Evolutionary conservation across 2,888 invertebrate genomes (phyloP).

Genomic region (Orthonychiurus folsomi): DNA sequence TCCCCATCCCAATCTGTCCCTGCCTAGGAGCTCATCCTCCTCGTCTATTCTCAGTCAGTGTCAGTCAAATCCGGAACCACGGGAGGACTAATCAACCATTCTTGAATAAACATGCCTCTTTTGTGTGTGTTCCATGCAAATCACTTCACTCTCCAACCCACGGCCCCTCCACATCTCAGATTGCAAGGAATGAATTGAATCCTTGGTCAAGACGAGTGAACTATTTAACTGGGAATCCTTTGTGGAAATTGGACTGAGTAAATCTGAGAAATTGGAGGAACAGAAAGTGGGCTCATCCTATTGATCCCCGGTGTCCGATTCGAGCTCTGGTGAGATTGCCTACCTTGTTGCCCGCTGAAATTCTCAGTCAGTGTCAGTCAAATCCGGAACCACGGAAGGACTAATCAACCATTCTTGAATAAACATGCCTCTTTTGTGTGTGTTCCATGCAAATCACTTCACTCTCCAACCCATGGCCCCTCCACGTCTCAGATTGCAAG

Average conservation of each 20-base stretch:
- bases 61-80: not conserved
- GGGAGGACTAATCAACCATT: not conserved
- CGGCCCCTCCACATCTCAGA: too few relatives aligned
- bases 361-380: too few relatives aligned
- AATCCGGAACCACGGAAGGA: not conserved
- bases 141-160: slow-evolving; percentile 15
- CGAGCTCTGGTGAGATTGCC: too few relatives aligned
- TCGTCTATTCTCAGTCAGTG: too few relatives aligned
- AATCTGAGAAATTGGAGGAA: not conserved
- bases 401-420: slow-evolving; percentile 1
- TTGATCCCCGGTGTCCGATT: not conserved
- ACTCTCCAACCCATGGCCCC: too few relatives aligned
- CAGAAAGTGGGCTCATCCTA: not conserved
- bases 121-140: not conserved
- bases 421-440: not conserved
- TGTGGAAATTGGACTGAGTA: not conserved
- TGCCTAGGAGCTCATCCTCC: not conserved
- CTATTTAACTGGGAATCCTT: not conserved
- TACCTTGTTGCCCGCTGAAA: too few relatives aligned
- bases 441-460: slow-evolving; percentile 6
- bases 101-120: slow-evolving; percentile 6
- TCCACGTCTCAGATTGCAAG: too few relatives aligned
- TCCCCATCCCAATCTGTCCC: not conserved
- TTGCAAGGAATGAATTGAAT: too few relatives aligned
- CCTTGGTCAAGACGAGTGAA: too few relatives aligned